Evolutionary conservation across 2,888 invertebrate species (phyloP).

Genomic region (Conchocele bisecta): DNA sequence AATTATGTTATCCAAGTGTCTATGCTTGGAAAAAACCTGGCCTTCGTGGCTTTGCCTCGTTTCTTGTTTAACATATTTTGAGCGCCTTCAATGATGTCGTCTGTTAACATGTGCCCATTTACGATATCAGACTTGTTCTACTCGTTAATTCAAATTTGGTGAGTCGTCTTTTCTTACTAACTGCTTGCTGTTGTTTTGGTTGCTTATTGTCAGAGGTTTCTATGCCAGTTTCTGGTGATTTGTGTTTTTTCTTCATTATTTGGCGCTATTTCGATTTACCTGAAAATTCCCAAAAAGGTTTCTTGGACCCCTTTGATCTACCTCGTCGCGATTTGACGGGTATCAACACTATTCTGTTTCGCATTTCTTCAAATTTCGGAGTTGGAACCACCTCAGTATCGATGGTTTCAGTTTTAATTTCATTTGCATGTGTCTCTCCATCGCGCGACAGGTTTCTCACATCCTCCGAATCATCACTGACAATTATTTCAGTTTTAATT

Average conservation of each 20-base stretch:
- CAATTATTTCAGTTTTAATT: too few species aligned
- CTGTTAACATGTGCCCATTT: neutral
- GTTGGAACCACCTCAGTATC: neutral
- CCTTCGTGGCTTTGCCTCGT: too few species aligned
- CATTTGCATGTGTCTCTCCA: neutral
- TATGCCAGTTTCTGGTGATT: too few species aligned
- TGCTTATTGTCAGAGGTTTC: too few species aligned
- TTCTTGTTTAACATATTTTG: slow-evolving; percentile 1
- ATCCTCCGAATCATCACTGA: too few species aligned
- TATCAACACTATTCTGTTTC: neutral
- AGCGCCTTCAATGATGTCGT: neutral
- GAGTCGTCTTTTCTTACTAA: slow-evolving; percentile 2
- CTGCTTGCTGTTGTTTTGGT: neutral
- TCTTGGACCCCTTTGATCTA: slow-evolving; percentile 2
- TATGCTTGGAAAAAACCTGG: too few species aligned
- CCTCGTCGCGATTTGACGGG: slow-evolving; percentile 1
- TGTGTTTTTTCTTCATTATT: too few species aligned
- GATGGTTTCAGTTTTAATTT: neutral
- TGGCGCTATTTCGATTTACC: too few species aligned
- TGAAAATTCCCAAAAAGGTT: slow-evolving; percentile 8
- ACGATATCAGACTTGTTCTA: neutral
- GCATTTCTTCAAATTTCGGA: neutral
- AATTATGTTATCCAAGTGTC: too few species aligned
- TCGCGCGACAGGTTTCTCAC: neutral
- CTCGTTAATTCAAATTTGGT: neutral